Percentiles rank a stretch among this genome's conserved stretches.
Evolutionary conservation across 2,113 vertebrate species (phyloP).

Genomic region (Lepisosteus osseus): DNA sequence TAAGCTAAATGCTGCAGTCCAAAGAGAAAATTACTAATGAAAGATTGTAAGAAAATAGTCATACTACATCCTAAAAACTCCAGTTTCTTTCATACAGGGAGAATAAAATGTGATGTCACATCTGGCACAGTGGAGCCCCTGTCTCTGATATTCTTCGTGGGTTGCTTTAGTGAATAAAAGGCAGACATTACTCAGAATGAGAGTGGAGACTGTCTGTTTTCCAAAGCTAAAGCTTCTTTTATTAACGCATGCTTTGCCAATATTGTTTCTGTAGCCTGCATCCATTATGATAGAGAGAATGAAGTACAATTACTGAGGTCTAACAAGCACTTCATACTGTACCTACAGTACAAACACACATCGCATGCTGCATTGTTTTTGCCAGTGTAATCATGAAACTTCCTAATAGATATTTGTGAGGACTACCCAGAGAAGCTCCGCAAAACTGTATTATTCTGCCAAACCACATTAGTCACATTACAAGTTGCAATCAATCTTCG

Average conservation of each 20-base stretch:
- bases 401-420: background rate
- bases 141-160: conserved; percentile 54
- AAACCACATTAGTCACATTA: conserved; percentile 52
- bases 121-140: conserved; percentile 55
- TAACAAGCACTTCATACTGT: background rate
- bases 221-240: conserved; percentile 67
- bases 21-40: background rate
- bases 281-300: conserved; percentile 34
- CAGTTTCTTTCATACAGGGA: conserved; percentile 24
- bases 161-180: conserved; percentile 52
- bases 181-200: conserved; percentile 70
- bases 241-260: conserved; percentile 59
- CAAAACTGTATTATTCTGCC: conserved; percentile 2
- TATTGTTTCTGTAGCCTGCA: conserved; percentile 27
- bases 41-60: background rate
- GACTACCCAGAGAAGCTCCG: background rate
- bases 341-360: background rate
- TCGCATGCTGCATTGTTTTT: background rate
- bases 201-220: conserved; percentile 64
- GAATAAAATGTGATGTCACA: conserved; percentile 54
- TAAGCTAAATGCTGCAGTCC: too few relatives aligned
- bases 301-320: conserved; percentile 31
- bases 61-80: background rate
- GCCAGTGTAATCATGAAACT: too few relatives aligned
- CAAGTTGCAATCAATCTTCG: conserved; percentile 44